Evolutionary conservation across 2,888 invertebrate genomes (phyloP), one percentile per base, ranked within the genome.

Genomic region (Dromius quadrimaculatus): DNA sequence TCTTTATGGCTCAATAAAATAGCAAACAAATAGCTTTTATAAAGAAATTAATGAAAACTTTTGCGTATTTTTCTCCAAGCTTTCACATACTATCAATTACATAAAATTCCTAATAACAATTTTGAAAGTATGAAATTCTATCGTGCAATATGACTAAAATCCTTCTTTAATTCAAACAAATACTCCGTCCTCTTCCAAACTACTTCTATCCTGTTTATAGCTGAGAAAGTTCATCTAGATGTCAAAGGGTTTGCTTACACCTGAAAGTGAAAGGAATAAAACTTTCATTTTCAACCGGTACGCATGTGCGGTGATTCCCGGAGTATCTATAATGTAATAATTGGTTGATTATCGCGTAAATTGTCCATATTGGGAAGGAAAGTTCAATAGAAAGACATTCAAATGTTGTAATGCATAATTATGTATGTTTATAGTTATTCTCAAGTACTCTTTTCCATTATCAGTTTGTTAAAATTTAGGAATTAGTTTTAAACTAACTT

Each of bases 201-300:
- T 36, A 36, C n/a, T 36, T 47, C 22, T 22, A 9, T 47, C 47
- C n/a, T n/a, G n/a, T n/a, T 47, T 47, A 8, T 5, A 28, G 8
- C 15, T 23, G 50, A 28, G 50, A 54, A 23, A 54, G 50, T 54
- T 54, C 32, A 54, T 54, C 28, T 54, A 11, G 50, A 54, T 28
- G 50, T 54, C 36, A 61, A 61, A 61, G 61, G 61, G 61, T 61
- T 11, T 13, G 22, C 19, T 6, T 50, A 23, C 23, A 50, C 32
- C 32, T 32, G 54, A 54, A 45, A 19, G 63, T 63, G 63, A 63
- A 63, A 63, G 63, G 63, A 43, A 28, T 41, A 13, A 43, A 43
- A 63, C 63, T 63, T 63, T 63, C 63, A 43, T 63, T 63, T 63
- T 63, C 63, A 22, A 63, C 6, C 22, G 23, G 36, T 59, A 59